Evolutionary conservation across 1,140 invertebrate genomes (phyloP).

Genomic region (Dreissena polymorpha): DNA sequence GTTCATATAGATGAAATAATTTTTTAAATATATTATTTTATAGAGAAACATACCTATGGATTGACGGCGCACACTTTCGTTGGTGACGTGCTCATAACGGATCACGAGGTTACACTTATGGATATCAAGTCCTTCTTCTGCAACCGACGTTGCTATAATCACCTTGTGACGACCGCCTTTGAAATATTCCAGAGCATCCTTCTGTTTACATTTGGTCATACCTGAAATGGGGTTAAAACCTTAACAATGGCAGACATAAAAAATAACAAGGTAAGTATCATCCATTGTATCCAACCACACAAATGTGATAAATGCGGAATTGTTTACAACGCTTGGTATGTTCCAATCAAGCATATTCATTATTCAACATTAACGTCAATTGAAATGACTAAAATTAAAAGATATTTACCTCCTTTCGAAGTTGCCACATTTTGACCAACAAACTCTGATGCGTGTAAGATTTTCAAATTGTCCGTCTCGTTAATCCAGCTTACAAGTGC

Average conservation of each 20-base stretch:
- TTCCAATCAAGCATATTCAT: too few species aligned
- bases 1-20: too few species aligned
- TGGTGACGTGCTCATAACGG: slow-evolving; percentile 77
- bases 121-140: slow-evolving; percentile 79
- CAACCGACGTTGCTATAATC: slow-evolving; percentile 76
- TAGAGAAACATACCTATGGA: slow-evolving; percentile 70
- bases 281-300: too few species aligned
- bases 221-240: slow-evolving; percentile 57
- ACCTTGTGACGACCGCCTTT: slow-evolving; percentile 66
- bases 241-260: too few species aligned
- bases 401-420: background rate
- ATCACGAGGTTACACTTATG: slow-evolving; percentile 77
- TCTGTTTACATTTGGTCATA: slow-evolving; percentile 67
- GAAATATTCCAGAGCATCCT: slow-evolving; percentile 69
- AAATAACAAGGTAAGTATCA: too few species aligned
- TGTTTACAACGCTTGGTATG: too few species aligned
- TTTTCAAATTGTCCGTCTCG: slow-evolving; percentile 53
- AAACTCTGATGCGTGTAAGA: slow-evolving; percentile 61
- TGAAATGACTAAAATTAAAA: background rate
- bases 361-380: too few species aligned
- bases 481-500: slow-evolving; percentile 66
- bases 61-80: slow-evolving; percentile 77
- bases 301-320: too few species aligned
- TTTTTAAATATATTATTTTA: background rate
- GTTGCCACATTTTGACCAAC: slow-evolving; percentile 59